phyloP scores from a whole-genome alignment of 2,113 vertebrate genomes.

The Prietella phreatophila region DNA sequence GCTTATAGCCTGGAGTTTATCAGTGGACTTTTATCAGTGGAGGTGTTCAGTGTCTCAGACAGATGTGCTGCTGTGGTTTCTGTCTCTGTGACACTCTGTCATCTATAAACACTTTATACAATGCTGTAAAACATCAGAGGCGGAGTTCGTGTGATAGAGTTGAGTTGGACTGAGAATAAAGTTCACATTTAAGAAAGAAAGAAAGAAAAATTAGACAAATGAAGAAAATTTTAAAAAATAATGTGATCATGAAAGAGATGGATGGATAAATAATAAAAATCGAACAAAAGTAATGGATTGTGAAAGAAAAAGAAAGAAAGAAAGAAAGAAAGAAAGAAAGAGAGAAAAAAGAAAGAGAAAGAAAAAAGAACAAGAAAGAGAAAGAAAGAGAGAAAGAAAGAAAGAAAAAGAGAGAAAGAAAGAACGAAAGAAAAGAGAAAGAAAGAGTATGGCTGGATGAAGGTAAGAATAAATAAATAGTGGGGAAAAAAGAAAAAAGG shows the following conservation, averaged over 20 bases:
- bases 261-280: too few species aligned
- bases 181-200: not conserved
- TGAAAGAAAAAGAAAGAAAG: too few species aligned
- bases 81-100: not conserved
- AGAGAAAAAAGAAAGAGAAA: not conserved
- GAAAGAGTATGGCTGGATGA: not conserved
- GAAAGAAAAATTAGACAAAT: too few species aligned
- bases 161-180: not conserved
- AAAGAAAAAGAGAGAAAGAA: not conserved
- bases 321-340: too few species aligned
- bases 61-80: not conserved
- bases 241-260: too few species aligned
- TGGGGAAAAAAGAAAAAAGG: not conserved
- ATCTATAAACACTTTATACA: not conserved
- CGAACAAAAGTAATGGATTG: too few species aligned
- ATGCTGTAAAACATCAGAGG: not conserved
- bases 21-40: not conserved
- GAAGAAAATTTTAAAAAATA: too few species aligned
- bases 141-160: not conserved
- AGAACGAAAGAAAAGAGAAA: not conserved
- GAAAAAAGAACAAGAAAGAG: too few species aligned
- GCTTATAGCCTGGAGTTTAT: not conserved
- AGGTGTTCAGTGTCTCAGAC: not conserved
- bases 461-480: not conserved
- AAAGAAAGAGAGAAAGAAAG: not conserved